Conservation (phyloP, 2,888 invertebrate species). For the Amorpha juglandis region DNA sequence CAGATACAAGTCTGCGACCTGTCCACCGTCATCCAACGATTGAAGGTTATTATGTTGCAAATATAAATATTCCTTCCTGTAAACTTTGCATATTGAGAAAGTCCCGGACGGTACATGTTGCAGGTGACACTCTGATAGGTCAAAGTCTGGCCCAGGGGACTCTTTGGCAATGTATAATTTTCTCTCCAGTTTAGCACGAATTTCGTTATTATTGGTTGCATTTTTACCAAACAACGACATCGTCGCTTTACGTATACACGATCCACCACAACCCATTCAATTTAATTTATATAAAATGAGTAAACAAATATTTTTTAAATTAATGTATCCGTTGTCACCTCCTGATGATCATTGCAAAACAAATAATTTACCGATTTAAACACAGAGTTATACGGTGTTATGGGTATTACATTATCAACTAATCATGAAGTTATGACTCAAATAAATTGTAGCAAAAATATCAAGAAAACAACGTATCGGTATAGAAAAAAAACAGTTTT, state of each 20-base stretch:
- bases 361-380: neutral
- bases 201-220: slow-evolving; percentile 53
- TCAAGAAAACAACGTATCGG: slow-evolving; percentile 16
- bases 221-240: slow-evolving; percentile 76
- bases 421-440: slow-evolving; percentile 7
- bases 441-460: neutral
- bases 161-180: slow-evolving; percentile 85
- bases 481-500: neutral
- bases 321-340: slow-evolving; percentile 51
- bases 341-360: slow-evolving; percentile 46
- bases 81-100: slow-evolving; percentile 91
- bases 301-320: slow-evolving; percentile 36
- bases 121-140: slow-evolving; percentile 91
- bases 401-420: slow-evolving; percentile 25
- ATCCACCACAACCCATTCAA: slow-evolving; percentile 78
- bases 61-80: slow-evolving; percentile 89
- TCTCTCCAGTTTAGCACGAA: slow-evolving; percentile 66
- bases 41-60: slow-evolving; percentile 88
- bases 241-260: slow-evolving; percentile 66
- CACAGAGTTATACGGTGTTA: slow-evolving; percentile 7
- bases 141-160: slow-evolving; percentile 92
- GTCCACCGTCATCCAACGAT: slow-evolving; percentile 88
- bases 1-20: slow-evolving; percentile 87
- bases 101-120: slow-evolving; percentile 90
- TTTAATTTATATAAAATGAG: slow-evolving; percentile 25